Conservation (phyloP, 2,113 vertebrate genomes). For the Leptosomus discolor region DNA sequence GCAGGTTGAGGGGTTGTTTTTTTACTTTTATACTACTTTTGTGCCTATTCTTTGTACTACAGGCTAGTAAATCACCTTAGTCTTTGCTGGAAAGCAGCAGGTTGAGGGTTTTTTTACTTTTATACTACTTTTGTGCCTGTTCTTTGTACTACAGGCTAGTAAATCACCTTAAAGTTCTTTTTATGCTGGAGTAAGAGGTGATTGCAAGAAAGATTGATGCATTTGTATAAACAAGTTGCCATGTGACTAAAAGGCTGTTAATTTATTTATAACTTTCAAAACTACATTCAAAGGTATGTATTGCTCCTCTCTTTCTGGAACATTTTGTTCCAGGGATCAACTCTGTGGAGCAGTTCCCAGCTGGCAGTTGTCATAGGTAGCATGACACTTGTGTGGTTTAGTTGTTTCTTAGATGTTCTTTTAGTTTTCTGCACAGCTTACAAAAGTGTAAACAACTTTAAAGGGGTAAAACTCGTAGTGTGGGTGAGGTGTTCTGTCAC, state of each 20-base stretch:
- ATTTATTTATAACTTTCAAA: constrained; percentile 35
- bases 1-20: not conserved
- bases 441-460: not conserved
- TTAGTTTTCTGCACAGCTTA: not conserved
- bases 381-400: not conserved
- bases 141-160: not conserved
- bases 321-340: not conserved
- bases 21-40: not conserved
- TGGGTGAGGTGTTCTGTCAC: not conserved
- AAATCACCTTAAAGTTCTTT: not conserved
- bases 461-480: not conserved
- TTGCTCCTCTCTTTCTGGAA: not conserved
- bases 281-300: not conserved
- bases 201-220: not conserved
- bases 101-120: not conserved
- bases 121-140: not conserved
- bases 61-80: not conserved
- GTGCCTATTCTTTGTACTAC: not conserved
- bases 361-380: not conserved
- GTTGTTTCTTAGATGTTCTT: not conserved
- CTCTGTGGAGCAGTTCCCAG: not conserved
- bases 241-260: not conserved
- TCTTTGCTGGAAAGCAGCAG: too few relatives aligned
- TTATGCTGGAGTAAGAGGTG: not conserved
- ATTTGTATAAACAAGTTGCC: not conserved